Base-by-base conservation (phyloP, 2,113 vertebrate species). In the Electrona antarctica region DNA sequence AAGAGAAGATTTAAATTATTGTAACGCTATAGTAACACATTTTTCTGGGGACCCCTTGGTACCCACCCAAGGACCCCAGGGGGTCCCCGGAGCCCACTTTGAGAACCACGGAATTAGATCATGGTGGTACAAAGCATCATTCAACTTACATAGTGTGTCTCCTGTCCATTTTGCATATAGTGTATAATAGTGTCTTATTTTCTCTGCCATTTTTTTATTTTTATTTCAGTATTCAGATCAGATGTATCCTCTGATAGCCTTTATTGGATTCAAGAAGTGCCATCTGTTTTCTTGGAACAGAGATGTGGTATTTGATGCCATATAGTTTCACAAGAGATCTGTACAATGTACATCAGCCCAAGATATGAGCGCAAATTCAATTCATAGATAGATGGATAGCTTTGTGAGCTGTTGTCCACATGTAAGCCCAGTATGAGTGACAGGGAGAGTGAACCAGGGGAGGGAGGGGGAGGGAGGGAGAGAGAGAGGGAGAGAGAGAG, bases 371-470 rank as follows among this genome's bases (percentile, higher is more conserved):
- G 65, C 59, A 10, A 68, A 61, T 29, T 68, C 56, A n/a, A 51
- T n/a, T 7, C 9, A 29, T 11, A 58, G 50, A 67, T 64, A 52
- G 66, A 81, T 60, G 73, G 60, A 64, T 64, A 1, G 72, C 50
- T 51, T 45, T 65, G 65, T 21, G 67, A 74, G 55, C 52, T 10
- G 47, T 7, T 50, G 50, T 45, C 64, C 68, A 49, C 62, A 29
- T 67, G 68, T 65, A 57, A 65, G 72, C 15, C 54, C 57, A 50
- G 15, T 48, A 8, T 60, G 72, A 67, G 69, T 6, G 51, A 56
- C 46, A 13, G 72, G 67, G 62, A 66, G 77, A 65, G 67, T 33
- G 54, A 58, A 73, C 46, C 63, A 28, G 50, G 2, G 29, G 47
- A 75, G 13, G 5, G 10, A 21, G 14, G 28, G n/a, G 29, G 33